Conservation (phyloP, 2,113 vertebrate species). For the Oreocharis arfaki region DNA sequence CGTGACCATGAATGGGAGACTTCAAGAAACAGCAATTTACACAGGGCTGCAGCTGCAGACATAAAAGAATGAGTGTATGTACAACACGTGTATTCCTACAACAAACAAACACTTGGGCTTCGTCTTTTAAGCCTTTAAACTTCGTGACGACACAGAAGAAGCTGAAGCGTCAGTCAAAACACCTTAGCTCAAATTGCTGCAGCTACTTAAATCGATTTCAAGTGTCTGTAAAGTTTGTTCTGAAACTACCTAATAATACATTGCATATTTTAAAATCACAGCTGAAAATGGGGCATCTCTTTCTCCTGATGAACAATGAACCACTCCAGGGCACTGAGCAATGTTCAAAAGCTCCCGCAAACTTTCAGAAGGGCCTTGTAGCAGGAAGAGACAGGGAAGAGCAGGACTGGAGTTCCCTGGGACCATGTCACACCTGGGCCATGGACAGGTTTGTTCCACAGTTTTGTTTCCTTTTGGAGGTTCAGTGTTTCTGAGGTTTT, state of each 20-base stretch:
- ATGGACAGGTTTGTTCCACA: neutral
- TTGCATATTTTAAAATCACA: neutral
- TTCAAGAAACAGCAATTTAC: slow-evolving; percentile 20
- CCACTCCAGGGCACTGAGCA: neutral
- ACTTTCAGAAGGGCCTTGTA: neutral
- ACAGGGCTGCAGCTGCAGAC: slow-evolving; percentile 9
- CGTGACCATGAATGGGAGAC: neutral
- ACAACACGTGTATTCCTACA: neutral
- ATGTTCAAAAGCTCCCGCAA: rapidly evolving
- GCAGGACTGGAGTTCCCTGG: neutral
- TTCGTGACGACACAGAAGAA: neutral
- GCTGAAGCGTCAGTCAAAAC: neutral
- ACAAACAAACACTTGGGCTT: neutral
- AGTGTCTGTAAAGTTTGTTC: neutral
- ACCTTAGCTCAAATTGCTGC: neutral
- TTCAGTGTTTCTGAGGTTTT: neutral
- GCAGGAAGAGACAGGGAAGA: neutral
- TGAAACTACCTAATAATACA: neutral
- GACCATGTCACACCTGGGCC: neutral
- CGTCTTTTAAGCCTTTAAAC: neutral
- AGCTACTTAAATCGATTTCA: neutral
- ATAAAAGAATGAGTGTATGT: neutral
- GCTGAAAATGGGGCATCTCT: neutral
- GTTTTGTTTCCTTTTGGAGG: neutral
- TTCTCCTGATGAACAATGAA: neutral